Percentiles rank a stretch among this genome's conserved stretches.
Conservation (phyloP, 2,888 invertebrate genomes). For the Heliconius erato region DNA sequence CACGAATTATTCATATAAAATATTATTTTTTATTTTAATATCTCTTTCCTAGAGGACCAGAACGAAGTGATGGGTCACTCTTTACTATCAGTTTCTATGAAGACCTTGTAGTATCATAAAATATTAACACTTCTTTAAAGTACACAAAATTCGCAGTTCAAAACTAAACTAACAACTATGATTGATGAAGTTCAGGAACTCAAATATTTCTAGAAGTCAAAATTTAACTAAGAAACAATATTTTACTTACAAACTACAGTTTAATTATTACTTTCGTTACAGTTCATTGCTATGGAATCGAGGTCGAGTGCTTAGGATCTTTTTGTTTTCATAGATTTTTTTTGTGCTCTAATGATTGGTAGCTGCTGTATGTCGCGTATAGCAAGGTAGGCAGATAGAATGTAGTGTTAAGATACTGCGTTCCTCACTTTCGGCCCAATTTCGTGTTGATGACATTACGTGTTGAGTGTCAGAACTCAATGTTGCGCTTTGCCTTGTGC, state of each 20-base stretch:
- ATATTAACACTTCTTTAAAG: neutral
- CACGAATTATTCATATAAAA: too few relatives aligned
- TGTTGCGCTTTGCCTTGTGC: too few relatives aligned
- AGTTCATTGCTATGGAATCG: neutral
- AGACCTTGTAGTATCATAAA: too few relatives aligned
- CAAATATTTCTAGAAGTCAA: constrained; percentile 22
- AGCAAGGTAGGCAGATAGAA: neutral
- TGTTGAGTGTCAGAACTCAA: neutral
- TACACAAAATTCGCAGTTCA: neutral
- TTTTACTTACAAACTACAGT: constrained; percentile 20
- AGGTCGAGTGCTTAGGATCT: neutral
- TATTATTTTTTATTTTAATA: too few relatives aligned
- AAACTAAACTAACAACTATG: constrained; percentile 17
- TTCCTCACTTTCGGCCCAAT: neutral
- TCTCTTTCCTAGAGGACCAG: too few relatives aligned
- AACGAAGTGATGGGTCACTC: too few relatives aligned
- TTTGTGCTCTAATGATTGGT: neutral
- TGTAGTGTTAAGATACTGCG: neutral
- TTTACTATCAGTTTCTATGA: too few relatives aligned
- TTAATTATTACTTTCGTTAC: constrained; percentile 3
- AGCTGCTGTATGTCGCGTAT: too few relatives aligned
- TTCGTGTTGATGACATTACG: neutral
- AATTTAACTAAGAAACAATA: constrained; percentile 15
- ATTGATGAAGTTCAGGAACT: constrained; percentile 16
- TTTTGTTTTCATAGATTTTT: neutral